Base-by-base conservation (phyloP, 2,797 vertebrate species). In the Emydoidea blandingii region DNA sequence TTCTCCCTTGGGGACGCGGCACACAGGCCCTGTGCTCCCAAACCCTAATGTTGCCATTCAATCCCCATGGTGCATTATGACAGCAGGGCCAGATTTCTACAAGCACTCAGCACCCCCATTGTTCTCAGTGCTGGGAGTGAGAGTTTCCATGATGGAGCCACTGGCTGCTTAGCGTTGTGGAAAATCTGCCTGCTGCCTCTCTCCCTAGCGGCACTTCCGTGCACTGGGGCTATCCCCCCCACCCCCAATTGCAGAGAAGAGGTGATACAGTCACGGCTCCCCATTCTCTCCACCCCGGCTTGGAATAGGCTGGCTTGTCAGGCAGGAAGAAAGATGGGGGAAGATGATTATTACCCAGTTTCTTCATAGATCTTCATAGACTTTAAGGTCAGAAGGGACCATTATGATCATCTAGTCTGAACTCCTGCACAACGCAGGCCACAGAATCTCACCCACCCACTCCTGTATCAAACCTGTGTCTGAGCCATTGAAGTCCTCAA, bases 271-370 rank as follows among this genome's bases (percentile, higher is more conserved):
- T 21, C 65, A 5, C 2, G n/a, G 65, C 37, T 11, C n/a, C 21
- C n/a, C n/a, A 9, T 41, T n/a, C 5, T 37, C 19, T 41, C n/a
- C 65, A 5, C 19, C 37, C n/a, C 1, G 5, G 18, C 2, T n/a
- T 41, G n/a, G 65, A 57, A 59, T 12, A 59, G 57, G 27, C 12
- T 31, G 57, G 57, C 29, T 12, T 31, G 57, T 31, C 57, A 59
- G 12, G 29, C 57, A 31, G 29, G 57, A 59, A 12, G 29, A 29
- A 12, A 31, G 57, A 59, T 3, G 57, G 29, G 29, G 27, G 56
- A 12, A 31, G 12, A 31, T 31, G 57, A 31, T 59, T 31, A 12
- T 59, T 15, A 59, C 34, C n/a, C 10, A 21, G 19, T 68, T 23
- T 50, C 50, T 50, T 50, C 15, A 50, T 50, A 50, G 50, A 50